Conservation (phyloP, 2,888 invertebrate genomes). For the Lasioglossum oenotherae region DNA sequence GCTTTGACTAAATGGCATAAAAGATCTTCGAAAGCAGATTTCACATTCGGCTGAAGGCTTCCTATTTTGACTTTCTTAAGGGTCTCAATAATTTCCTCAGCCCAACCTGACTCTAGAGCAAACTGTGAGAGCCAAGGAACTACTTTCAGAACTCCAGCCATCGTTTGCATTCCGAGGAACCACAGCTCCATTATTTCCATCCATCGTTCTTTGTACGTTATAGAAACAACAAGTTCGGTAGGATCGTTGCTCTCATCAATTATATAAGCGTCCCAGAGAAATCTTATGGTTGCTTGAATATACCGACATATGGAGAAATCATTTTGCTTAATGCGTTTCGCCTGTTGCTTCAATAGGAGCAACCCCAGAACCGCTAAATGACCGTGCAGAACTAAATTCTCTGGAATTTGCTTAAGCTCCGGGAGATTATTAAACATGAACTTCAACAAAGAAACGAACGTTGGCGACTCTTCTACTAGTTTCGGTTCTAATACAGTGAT, state of each 20-base stretch:
- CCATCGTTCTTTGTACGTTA: conserved; percentile 95
- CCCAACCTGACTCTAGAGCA: conserved; percentile 97
- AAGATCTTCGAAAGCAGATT: conserved; percentile 96
- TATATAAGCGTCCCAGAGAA: conserved; percentile 96
- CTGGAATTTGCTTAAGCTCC: conserved; percentile 92
- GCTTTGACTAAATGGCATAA: conserved; percentile 93
- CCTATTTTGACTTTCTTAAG: conserved; percentile 93
- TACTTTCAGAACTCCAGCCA: conserved; percentile 92
- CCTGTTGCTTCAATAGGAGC: conserved; percentile 92
- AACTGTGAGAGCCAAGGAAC: conserved; percentile 96
- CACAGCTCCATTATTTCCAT: conserved; percentile 95
- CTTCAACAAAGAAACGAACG: conserved; percentile 92
- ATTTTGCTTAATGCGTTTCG: conserved; percentile 93
- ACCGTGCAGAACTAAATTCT: conserved; percentile 94
- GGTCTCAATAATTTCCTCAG: conserved; percentile 93
- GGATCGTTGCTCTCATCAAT: conserved; percentile 95
- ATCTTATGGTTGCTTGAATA: conserved; percentile 94
- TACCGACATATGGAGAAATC: conserved; percentile 95
- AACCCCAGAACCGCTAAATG: conserved; percentile 94
- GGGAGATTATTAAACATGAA: conserved; percentile 94
- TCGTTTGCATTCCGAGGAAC: conserved; percentile 97
- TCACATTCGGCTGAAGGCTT: conserved; percentile 92
- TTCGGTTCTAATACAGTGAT: conserved; percentile 94
- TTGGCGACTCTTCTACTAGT: conserved; percentile 90
- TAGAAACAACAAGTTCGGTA: conserved; percentile 92